Base-by-base conservation (phyloP, 2,113 vertebrate genomes). In the Oncorhynchus nerka region DNA sequence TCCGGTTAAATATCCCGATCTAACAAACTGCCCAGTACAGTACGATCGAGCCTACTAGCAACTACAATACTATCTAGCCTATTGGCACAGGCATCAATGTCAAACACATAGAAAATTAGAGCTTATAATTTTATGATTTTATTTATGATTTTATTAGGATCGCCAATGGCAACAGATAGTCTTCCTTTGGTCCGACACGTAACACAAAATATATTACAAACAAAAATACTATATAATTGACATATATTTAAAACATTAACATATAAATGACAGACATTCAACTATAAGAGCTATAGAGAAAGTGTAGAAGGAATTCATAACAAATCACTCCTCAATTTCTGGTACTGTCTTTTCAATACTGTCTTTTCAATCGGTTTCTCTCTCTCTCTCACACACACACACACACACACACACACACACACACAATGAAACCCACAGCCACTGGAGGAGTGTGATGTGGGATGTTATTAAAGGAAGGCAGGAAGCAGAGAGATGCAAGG, bases 401-500 rank as follows among this genome's bases (percentile, higher is more conserved):
- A 30, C 28, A 30, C 28, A 4, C 28, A 30, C 34, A 8, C 8
- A 9, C 39, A 9, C 39, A 76, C 66, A 34, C 34, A 6, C 5
- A 34, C 32, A 51, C 51, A 55, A 89, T 82, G 66, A 84, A 86
- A 85, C 72, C 73, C 70, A 70, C 26, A 73, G 71, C 45, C 19
- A 48, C 32, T 62, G 45, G 78, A 79, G 34, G 57, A 51, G 22
- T 81, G 76, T 62, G 72, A 82, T 79, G 71, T 24, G 78, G 78
- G 78, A 79, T 67, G 49, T 49, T 78, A 84, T 84, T 79, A 77
- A 75, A 79, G 75, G 55, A 78, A 75, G 76, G 32, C 81, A 84
- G 73, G 68, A 78, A 77, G 71, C 71, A 28, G 49, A 28, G 20
- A 24, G 22, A 24, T 19, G 11, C 0, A 20, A 28, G 32, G 67